Base-by-base conservation (phyloP, 2,797 vertebrate genomes). In the Amniataba percoides region DNA sequence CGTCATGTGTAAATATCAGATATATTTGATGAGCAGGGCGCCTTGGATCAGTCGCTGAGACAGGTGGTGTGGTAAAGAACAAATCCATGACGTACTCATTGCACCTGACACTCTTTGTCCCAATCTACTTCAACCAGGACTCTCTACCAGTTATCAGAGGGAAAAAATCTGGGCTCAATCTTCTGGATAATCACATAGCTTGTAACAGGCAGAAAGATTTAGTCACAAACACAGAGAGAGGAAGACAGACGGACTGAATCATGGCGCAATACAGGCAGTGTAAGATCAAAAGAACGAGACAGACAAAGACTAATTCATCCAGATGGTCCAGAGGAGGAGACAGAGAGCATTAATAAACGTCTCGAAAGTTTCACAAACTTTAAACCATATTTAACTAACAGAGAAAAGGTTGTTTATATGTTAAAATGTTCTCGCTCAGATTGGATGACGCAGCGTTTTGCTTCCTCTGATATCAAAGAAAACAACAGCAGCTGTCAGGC, bases 401-500 rank as follows among this genome's bases (percentile, higher is more conserved):
- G 34, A 64, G 55, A 79, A 82, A 74, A 23, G 4, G 60, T 49
- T 82, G 63, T 88, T 87, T 74, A 65, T 63, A 43, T 75, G 80
- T 65, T 72, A 21, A 74, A 81, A 82, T 77, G 77, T 86, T 86
- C 77, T 59, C n/a, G 23, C 55, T 77, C 61, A n/a, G 63, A 71
- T 81, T 72, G 19, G 75, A 89, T 90, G 91, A 93, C 67, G 31
- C 87, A 83, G 90, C 83, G 0, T 76, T 89, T 90, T 81, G 56
- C 68, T 53, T 18, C 23, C 46, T 64, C 82, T 52, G 61, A 82
- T 89, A 83, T 88, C 85, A 90, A 83, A 89, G 87, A 83, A 83
- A 89, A 88, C 88, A 90, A 88, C 81, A 65, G 88, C 81, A 61
- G 73, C 75, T 88, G 87, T 82, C 92, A 88, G 69, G 57, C 46